Evolutionary conservation across 2,113 vertebrate species (phyloP).

Genomic region (Amphilophus citrinellus): DNA sequence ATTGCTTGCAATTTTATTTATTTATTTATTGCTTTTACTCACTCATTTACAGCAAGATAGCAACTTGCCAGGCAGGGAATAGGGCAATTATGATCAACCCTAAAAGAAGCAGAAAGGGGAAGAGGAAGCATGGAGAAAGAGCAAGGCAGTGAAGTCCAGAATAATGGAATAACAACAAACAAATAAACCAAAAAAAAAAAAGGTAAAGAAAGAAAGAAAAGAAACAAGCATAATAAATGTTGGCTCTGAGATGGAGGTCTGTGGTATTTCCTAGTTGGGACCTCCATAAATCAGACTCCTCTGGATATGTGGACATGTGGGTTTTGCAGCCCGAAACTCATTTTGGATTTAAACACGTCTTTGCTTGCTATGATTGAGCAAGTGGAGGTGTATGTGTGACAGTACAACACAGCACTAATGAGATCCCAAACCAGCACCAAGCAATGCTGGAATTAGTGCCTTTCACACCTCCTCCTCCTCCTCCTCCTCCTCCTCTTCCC

Average conservation of each 20-base stretch:
- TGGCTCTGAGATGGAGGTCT: conserved; percentile 60
- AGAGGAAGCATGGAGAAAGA: neutral
- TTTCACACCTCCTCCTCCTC: conserved; percentile 30
- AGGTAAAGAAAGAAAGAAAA: conserved; percentile 15
- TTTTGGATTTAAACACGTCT: conserved; percentile 78
- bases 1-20: neutral
- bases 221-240: conserved; percentile 52
- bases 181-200: conserved; percentile 12
- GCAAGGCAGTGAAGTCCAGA: conserved; percentile 16
- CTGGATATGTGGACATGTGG: conserved; percentile 60
- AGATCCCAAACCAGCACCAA: conserved; percentile 66
- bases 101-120: neutral
- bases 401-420: conserved; percentile 79
- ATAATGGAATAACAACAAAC: conserved; percentile 13
- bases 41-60: neutral
- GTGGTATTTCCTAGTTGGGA: conserved; percentile 79
- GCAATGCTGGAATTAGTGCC: conserved; percentile 72
- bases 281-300: conserved; percentile 66
- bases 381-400: conserved; percentile 71
- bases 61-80: neutral
- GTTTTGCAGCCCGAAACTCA: conserved; percentile 74
- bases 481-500: conserved; percentile 9
- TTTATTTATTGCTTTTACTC: neutral
- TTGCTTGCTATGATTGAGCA: conserved; percentile 75
- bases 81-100: neutral